phyloP scores from a whole-genome alignment of 2,113 vertebrate genomes.

The Microcebus ravelobensis region DNA sequence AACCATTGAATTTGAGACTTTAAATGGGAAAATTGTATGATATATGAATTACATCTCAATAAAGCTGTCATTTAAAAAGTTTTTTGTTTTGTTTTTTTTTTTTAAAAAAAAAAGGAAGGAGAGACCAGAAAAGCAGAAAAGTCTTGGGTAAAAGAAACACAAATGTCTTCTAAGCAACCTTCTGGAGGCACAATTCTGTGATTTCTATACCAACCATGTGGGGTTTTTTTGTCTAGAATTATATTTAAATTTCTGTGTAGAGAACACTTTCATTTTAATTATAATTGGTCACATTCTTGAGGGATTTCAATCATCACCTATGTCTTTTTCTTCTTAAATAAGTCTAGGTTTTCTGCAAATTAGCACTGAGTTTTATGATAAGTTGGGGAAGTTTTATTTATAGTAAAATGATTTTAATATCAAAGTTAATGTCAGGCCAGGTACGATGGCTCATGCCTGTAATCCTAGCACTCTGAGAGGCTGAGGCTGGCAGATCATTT shows the following conservation, averaged over 20 bases:
- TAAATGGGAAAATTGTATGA: neutral
- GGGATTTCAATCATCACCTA: constrained; percentile 24
- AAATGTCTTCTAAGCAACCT: neutral
- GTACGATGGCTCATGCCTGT: too few species aligned
- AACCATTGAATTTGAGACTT: neutral
- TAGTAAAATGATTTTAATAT: neutral
- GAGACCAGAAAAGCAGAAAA: neutral
- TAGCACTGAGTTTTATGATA: constrained; percentile 59
- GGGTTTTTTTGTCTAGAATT: neutral
- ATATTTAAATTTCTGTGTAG: constrained; percentile 70
- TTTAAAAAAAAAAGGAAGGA: neutral
- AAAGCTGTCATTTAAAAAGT: neutral
- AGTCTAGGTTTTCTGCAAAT: constrained; percentile 1
- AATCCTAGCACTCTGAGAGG: too few species aligned
- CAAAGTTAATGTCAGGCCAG: neutral
- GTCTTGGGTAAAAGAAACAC: neutral
- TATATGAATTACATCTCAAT: neutral
- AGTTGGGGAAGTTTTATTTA: constrained; percentile 9
- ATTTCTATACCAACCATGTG: neutral
- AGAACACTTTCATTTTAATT: constrained; percentile 56
- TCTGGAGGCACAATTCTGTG: neutral
- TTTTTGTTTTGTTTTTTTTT: too few species aligned
- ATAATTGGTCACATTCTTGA: constrained; percentile 63
- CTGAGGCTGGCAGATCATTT: too few species aligned
- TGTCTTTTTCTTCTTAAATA: constrained; percentile 42